These are phyloP conservation scores for Epinotia bilunana DNA, from an alignment of 2,888 invertebrate genomes.

Conservation along the genomic window DNA sequence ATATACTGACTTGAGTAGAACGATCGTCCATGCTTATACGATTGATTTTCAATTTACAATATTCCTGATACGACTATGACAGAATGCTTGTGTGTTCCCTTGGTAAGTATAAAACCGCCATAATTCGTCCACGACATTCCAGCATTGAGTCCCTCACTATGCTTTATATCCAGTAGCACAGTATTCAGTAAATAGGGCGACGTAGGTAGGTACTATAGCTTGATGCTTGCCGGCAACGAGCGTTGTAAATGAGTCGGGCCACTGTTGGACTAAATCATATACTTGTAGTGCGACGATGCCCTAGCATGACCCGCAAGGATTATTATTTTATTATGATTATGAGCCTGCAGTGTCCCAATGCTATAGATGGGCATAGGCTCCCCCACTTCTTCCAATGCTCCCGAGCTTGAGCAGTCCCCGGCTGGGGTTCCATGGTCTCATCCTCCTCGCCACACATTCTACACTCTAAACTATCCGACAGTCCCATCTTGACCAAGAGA, in stretches of 20 bases:
- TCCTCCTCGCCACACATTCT: too few species aligned
- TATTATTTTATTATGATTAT: background rate
- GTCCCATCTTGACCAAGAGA: too few species aligned
- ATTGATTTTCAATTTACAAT: background rate
- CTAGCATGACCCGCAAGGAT: slow-evolving; percentile 7
- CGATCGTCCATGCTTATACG: too few species aligned
- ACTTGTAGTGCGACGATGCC: background rate
- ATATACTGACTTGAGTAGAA: too few species aligned
- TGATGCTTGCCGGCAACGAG: slow-evolving; percentile 4
- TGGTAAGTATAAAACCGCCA: background rate
- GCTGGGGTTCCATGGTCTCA: too few species aligned
- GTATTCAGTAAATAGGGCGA: slow-evolving; percentile 5
- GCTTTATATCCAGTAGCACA: slow-evolving; percentile 1
- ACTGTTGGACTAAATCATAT: slow-evolving; percentile 18
- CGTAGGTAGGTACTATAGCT: slow-evolving; percentile 10
- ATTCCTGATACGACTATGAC: background rate
- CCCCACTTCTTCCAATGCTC: too few species aligned
- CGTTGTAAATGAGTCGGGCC: slow-evolving; percentile 7
- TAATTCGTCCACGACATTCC: background rate
- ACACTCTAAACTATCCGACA: too few species aligned
- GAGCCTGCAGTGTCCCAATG: too few species aligned
- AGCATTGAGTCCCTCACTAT: background rate
- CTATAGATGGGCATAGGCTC: too few species aligned
- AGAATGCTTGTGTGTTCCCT: background rate
- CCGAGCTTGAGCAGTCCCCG: too few species aligned